Evolutionary conservation across 1,140 invertebrate genomes (phyloP).

Genomic region (Drosophila grimshawi): DNA sequence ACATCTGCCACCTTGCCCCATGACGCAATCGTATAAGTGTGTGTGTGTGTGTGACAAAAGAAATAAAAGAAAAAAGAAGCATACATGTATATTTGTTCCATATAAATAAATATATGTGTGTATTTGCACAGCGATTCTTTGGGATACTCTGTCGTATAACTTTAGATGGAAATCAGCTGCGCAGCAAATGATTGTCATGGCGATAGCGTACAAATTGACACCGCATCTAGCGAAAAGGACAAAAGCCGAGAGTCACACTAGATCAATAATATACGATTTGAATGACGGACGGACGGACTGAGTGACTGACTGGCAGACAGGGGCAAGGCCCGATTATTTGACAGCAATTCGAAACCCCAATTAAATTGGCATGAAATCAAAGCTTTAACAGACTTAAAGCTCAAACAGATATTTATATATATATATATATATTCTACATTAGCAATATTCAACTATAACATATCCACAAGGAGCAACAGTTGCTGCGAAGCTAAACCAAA

Average conservation of each 20-base stretch:
- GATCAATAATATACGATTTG: conserved; percentile 75
- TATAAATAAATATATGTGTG: conserved; percentile 49
- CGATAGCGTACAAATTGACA: conserved; percentile 71
- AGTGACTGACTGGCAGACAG: conserved; percentile 38
- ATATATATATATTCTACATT: too few relatives aligned
- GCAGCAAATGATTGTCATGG: conserved; percentile 71
- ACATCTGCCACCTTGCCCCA: conserved; percentile 69
- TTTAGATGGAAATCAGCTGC: conserved; percentile 70
- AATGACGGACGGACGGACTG: conserved; percentile 55
- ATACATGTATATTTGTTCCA: conserved; percentile 8
- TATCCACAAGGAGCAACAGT: conserved; percentile 29
- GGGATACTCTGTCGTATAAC: conserved; percentile 46
- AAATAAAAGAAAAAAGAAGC: conserved; percentile 5
- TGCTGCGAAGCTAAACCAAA: conserved; percentile 37
- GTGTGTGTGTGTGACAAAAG: neutral
- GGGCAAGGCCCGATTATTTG: conserved; percentile 45
- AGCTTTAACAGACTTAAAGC: conserved; percentile 26
- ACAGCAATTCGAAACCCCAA: conserved; percentile 44
- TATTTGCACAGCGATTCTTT: conserved; percentile 45
- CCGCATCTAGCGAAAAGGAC: conserved; percentile 51
- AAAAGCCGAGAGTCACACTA: conserved; percentile 47
- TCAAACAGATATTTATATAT: too few relatives aligned
- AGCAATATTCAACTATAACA: conserved; percentile 6
- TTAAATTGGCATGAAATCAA: conserved; percentile 49
- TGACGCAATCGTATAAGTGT: conserved; percentile 6